phyloP scores from a whole-genome alignment of 2,113 vertebrate species.

The Gasterosteus nipponicus region DNA sequence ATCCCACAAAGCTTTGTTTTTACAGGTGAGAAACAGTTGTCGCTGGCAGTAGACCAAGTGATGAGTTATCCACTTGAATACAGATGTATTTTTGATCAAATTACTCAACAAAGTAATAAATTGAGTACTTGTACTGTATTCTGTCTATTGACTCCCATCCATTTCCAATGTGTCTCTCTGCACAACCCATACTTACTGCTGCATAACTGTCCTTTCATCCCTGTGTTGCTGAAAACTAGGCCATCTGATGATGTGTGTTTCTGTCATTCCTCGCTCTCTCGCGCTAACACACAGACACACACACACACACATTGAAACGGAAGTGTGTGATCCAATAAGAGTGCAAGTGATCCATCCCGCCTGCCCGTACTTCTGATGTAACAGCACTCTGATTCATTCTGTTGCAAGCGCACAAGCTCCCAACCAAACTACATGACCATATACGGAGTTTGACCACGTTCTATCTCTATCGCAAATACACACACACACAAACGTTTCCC shows the following conservation, averaged over 20 bases:
- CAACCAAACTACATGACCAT: constrained; percentile 71
- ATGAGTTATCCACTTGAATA: neutral
- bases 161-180: constrained; percentile 29
- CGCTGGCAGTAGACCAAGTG: neutral
- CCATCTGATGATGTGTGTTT: constrained; percentile 58
- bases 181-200: constrained; percentile 43
- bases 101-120: neutral
- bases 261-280: constrained; percentile 20
- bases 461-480: constrained; percentile 52
- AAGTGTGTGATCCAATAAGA: constrained; percentile 70
- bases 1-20: neutral
- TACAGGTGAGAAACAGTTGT: neutral
- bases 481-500: constrained; percentile 56
- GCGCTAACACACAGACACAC: constrained; percentile 12
- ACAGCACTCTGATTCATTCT: constrained; percentile 81
- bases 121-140: neutral
- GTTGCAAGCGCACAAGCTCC: constrained; percentile 58
- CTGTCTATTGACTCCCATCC: constrained; percentile 28
- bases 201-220: constrained; percentile 54
- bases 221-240: constrained; percentile 73
- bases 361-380: constrained; percentile 78
- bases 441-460: constrained; percentile 59
- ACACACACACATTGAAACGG: constrained; percentile 38
- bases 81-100: neutral
- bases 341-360: constrained; percentile 65